These are phyloP conservation scores for Microtus pennsylvanicus DNA, from an alignment of 2,113 vertebrate species.

Conservation along the genomic window DNA sequence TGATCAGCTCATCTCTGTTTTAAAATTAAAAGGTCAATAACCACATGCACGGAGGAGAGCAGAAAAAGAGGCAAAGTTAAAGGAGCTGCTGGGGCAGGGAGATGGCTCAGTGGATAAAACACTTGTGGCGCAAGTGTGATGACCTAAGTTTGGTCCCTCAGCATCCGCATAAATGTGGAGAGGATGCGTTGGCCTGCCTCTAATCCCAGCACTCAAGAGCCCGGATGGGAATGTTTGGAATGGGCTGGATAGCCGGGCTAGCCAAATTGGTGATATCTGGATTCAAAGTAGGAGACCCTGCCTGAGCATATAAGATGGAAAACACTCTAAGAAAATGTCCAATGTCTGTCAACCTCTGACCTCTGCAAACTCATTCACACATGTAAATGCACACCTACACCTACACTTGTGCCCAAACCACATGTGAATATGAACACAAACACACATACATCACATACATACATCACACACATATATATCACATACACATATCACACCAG, in stretches of 20 bases:
- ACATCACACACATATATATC: neutral
- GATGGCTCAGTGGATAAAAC: neutral
- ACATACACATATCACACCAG: neutral
- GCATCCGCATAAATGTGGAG: neutral
- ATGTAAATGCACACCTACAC: neutral
- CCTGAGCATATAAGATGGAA: neutral
- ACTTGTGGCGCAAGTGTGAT: neutral
- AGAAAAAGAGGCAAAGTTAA: neutral
- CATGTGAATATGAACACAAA: neutral
- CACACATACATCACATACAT: neutral
- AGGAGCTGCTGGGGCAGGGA: neutral
- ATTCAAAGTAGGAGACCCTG: neutral
- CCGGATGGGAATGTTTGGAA: neutral
- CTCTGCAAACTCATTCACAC: neutral
- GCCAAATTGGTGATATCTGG: too few species aligned
- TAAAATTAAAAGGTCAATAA: constrained; percentile 39
- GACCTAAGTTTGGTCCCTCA: too few species aligned
- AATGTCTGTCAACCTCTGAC: neutral
- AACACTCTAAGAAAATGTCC: neutral
- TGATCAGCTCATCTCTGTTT: constrained; percentile 25
- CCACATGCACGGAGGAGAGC: neutral
- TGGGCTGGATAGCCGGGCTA: too few species aligned
- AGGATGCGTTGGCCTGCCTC: accelerated
- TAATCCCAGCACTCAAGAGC: neutral
- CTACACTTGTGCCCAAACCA: neutral